Evolutionary conservation across 2,888 invertebrate species (phyloP).

Genomic region (Eilema sororculum): DNA sequence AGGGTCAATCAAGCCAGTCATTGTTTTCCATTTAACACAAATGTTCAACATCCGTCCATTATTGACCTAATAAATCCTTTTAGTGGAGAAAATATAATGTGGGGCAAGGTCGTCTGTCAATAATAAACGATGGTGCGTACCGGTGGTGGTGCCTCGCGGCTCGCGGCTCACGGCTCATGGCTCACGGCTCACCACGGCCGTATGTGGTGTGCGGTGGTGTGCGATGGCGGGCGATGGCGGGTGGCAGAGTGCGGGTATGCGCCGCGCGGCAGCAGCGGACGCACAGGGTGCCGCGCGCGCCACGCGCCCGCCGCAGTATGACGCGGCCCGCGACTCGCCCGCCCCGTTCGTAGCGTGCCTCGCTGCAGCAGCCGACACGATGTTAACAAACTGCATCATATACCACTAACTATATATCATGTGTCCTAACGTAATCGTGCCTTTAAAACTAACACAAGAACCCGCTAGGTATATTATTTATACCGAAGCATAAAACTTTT

Average conservation of each 20-base stretch:
- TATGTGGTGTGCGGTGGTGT: slow-evolving; percentile 26
- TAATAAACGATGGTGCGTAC: slow-evolving; percentile 80
- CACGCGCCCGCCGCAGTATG: slow-evolving; percentile 76
- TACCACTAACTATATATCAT: slow-evolving; percentile 53
- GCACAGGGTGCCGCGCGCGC: slow-evolving; percentile 49
- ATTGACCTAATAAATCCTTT: slow-evolving; percentile 71
- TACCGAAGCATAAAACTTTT: slow-evolving; percentile 46
- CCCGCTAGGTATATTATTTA: slow-evolving; percentile 39
- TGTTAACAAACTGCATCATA: slow-evolving; percentile 58
- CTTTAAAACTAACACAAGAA: slow-evolving; percentile 62
- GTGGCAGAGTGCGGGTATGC: slow-evolving; percentile 60
- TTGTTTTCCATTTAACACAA: slow-evolving; percentile 54
- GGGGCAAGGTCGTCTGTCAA: slow-evolving; percentile 80
- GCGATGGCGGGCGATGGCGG: slow-evolving; percentile 44
- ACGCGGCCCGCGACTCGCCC: slow-evolving; percentile 77
- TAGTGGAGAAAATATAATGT: slow-evolving; percentile 71
- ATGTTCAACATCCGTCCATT: slow-evolving; percentile 57
- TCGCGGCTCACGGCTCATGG: slow-evolving; percentile 28
- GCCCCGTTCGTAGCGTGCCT: slow-evolving; percentile 59
- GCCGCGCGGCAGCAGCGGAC: slow-evolving; percentile 53
- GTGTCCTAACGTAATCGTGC: slow-evolving; percentile 66
- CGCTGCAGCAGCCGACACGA: slow-evolving; percentile 59
- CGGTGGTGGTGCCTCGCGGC: slow-evolving; percentile 48
- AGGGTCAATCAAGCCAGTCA: slow-evolving; percentile 51
- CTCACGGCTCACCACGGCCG: slow-evolving; percentile 26